Base-by-base conservation (phyloP, 2,888 invertebrate genomes). In the Diplazon laetatorius region DNA sequence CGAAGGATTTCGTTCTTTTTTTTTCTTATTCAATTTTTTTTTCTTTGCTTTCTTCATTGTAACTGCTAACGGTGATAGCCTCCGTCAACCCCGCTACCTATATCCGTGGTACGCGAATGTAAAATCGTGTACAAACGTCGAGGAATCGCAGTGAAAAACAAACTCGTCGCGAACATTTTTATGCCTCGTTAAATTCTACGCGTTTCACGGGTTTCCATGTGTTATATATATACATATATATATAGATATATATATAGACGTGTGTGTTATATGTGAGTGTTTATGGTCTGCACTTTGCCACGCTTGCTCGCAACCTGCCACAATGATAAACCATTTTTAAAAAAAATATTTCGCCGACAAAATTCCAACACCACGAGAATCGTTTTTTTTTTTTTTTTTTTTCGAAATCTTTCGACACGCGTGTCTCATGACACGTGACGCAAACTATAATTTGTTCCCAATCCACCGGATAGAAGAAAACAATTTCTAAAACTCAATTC, bases 311-410 rank as follows among this genome's bases (percentile, higher is more conserved):
- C 76, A 72, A 73, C 75, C 76, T 70, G 73, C 60, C 63, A 52
- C 59, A 55, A 71, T 65, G 81, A 81, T 82, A 82, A 81, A 78
- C 70, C 65, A 57, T 55, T 81, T 30, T 82, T 80, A 81, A 78
- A n/a, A n/a, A n/a, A n/a, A n/a, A n/a, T n/a, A n/a, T n/a, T n/a
- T n/a, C 74, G 76, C 59, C 63, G 55, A 63, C 68, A 76, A 78
- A 76, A 74, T 59, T 80, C 62, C 60, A 78, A 62, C 42, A 72
- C 77, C 35, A 42, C 48, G 20, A 66, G 46, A 72, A 52, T 60
- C 57, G 63, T 60, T 76, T 44, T 35, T 37, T 18, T 30, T 44
- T 66, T 60, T n/a, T n/a, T n/a, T n/a, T n/a, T n/a, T n/a, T n/a
- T n/a, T n/a, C n/a, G n/a, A n/a, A n/a, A n/a, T n/a, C n/a, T n/a